Base-by-base conservation (phyloP, 2,888 invertebrate species). In the Microctonus brassicae region DNA sequence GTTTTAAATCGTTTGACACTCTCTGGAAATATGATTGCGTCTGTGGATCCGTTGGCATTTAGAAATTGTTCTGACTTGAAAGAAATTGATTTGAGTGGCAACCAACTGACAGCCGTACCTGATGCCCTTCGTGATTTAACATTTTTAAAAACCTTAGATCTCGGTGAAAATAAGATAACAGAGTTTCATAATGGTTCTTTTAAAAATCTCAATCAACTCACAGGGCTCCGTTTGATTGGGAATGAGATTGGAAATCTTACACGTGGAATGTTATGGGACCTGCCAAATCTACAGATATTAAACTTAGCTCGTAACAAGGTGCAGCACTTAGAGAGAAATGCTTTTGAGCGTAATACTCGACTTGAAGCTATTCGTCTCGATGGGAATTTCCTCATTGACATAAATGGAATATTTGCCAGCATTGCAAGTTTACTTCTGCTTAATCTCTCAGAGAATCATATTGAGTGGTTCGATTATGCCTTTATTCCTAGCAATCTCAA, bases 401-500 rank as follows among this genome's bases (percentile, higher is more conserved):
- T 97, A 82, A 96, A 97, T 88, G 96, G 96, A 17, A 94, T 96
- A 73, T 95, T 97, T 85, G 93, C 95, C 39, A 94, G 95, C 72
- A 90, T 97, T 33, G 92, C 94, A n/a, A 94, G 94, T 78, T 90
- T 97, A 73, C 89, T 95, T 83, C 94, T 96, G 94, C 89, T 97
- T 72, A 97, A 97, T 88, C 90, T 97, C 65, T 96, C 96, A 52
- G 95, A 95, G 89, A 97, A 97, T 90, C 95, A 95, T 89, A 90
- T 97, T 83, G 94, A 95, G 79, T 95, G 95, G 95, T 97, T 97
- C 88, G 97, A 97, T 88, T 97, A 95, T 86, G 96, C 96, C 67
- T 95, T 97, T 87, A 93, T 97, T 82, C 97, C 97, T 29, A 93
- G 93, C 78, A 95, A 95, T 88, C 89, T 97, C 70, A 95, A 95